Percentiles rank a stretch among this genome's conserved stretches.
phyloP scores from a whole-genome alignment of 2,797 vertebrate genomes.

The Loris lydekkerianus region DNA sequence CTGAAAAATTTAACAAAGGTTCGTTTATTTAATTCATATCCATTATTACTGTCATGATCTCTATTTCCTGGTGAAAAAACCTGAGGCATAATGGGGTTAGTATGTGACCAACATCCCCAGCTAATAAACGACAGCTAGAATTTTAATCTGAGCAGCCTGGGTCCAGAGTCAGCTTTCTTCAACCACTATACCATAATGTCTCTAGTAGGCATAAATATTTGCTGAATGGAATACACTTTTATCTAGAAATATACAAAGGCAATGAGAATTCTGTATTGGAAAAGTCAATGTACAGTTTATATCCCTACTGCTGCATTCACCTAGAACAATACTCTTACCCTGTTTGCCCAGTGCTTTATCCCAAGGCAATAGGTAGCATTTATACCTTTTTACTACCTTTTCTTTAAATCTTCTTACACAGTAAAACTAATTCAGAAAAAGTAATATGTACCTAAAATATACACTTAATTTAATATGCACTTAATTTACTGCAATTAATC shows the following conservation, averaged over 20 bases:
- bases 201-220: constrained; percentile 33
- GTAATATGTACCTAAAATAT: neutral
- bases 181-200: neutral
- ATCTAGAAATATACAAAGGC: constrained; percentile 34
- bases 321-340: neutral
- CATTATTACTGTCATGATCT: neutral
- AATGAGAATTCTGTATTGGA: neutral
- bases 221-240: neutral
- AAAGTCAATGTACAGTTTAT: neutral
- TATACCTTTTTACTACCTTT: neutral
- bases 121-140: neutral
- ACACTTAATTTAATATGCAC: neutral
- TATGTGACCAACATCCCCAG: neutral
- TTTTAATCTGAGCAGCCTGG: neutral
- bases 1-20: constrained; percentile 10
- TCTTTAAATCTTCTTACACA: constrained; percentile 2
- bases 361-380: neutral
- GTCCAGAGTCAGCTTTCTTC: neutral
- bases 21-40: constrained; percentile 19
- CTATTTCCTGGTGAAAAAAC: constrained; percentile 37
- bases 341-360: neutral
- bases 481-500: constrained; percentile 13
- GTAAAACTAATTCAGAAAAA: constrained; percentile 54
- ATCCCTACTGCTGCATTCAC: neutral
- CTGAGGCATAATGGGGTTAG: neutral